These are phyloP conservation scores for Ptychadena robeensis DNA, from an alignment of 2,797 vertebrate genomes.

Conservation along the genomic window DNA sequence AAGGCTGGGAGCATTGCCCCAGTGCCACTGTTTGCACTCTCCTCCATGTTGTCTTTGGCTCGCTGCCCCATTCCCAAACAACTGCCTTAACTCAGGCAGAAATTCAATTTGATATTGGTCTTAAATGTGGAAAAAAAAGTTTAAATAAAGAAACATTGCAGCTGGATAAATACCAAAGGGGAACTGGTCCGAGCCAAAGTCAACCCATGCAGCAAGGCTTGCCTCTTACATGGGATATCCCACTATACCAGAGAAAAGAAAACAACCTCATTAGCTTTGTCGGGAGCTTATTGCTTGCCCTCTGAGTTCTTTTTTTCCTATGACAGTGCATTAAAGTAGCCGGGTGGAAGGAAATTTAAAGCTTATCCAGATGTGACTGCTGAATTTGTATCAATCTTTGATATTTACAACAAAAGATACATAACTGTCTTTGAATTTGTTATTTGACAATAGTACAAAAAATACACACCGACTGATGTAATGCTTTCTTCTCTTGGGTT, in stretches of 20 bases:
- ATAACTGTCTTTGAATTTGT: background rate
- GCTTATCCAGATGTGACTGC: slow-evolving; percentile 16
- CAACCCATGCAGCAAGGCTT: slow-evolving; percentile 59
- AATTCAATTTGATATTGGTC: slow-evolving; percentile 56
- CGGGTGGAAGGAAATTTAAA: slow-evolving; percentile 1
- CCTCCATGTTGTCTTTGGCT: slow-evolving; percentile 54
- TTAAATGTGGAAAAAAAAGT: slow-evolving; percentile 31
- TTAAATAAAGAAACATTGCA: slow-evolving; percentile 61
- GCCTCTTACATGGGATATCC: slow-evolving; percentile 59
- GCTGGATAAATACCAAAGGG: slow-evolving; percentile 67
- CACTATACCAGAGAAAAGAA: slow-evolving; percentile 42
- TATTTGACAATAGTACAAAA: background rate
- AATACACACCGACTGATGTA: background rate
- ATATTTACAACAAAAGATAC: background rate
- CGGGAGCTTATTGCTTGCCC: background rate
- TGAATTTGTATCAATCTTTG: background rate
- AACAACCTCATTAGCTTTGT: slow-evolving; percentile 21
- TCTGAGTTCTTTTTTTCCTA: slow-evolving; percentile 7
- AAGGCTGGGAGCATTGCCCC: slow-evolving; percentile 16
- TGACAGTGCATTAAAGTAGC: slow-evolving; percentile 19
- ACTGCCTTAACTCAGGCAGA: slow-evolving; percentile 43
- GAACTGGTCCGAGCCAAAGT: slow-evolving; percentile 60
- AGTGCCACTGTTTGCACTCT: background rate
- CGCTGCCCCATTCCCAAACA: background rate
- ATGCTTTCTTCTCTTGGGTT: background rate